Evolutionary conservation across 2,888 invertebrate genomes (phyloP), one percentile per base, ranked within the genome.

Genomic region (Brenthis hecate): DNA sequence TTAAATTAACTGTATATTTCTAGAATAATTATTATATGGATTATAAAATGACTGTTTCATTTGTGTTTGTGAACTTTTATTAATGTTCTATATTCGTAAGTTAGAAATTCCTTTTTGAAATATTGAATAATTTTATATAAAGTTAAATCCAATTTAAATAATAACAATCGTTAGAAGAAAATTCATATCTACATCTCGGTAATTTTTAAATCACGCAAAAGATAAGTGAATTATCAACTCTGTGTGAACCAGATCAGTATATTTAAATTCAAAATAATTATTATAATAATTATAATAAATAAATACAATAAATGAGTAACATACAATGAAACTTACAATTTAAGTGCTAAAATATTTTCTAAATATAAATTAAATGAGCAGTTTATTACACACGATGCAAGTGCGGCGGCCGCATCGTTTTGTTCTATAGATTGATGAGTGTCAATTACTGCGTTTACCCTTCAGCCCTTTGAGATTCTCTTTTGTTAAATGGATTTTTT

Each of bases 381-480:
- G 23, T 60, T n/a, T 6, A 60, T 11, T 16, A 14, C 19, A 32
- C 16, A 6, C 53, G 19, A 32, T 54, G 62, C 3, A 62, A 62
- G 51, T 53, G 36, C 16, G 51, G 62, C 62, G 62, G 62, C 51
- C 61, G 69, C 60, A 66, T 63, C 69, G 66, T 70, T 70, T 70
- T 63, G 63, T 63, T 63, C 56, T 43, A 36, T 66, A 54, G 76
- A 78, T 76, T 79, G 79, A 80, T 78, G 77, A 75, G 74, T 72
- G 80, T 75, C 82, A 76, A 80, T 80, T 78, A 78, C 70, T 74
- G 77, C 73, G 69, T 68, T 62, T 62, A 62, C 62, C 74, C 73
- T 76, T 81, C 77, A 83, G 80, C 81, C 78, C 66, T 62, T 65
- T 14, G 62, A 70, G 54, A 66, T 56, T 54, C 69, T 58, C 56